Evolutionary conservation across 1,140 invertebrate genomes (phyloP).

Genomic region (Drosophila gunungcola): DNA sequence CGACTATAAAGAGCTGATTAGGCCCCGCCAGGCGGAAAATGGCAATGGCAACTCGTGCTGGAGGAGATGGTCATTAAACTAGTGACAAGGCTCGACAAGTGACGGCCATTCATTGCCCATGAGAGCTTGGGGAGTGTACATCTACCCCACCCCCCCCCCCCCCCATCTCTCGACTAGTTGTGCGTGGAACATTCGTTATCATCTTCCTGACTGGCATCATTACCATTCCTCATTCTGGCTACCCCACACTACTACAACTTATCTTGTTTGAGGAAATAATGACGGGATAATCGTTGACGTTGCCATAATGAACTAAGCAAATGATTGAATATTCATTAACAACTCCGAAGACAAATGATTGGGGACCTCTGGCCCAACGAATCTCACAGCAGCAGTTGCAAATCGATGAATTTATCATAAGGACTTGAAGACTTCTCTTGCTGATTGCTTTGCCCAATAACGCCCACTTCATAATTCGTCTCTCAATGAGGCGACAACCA

Average conservation of each 20-base stretch:
- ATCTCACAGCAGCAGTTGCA: constrained; percentile 2
- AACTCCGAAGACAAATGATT: constrained; percentile 16
- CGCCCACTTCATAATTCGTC: not conserved
- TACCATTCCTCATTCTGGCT: not conserved
- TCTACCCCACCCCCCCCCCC: no score
- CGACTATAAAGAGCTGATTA: constrained; percentile 51
- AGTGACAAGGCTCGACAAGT: constrained; percentile 7
- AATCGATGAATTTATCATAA: constrained; percentile 61
- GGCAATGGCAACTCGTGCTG: not conserved
- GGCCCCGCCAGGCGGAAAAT: not conserved
- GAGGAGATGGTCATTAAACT: not conserved
- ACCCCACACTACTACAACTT: not conserved
- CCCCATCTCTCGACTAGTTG: constrained; percentile 34
- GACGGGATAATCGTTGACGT: constrained; percentile 18
- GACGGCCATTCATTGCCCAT: constrained; percentile 24
- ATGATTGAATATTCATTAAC: constrained; percentile 42
- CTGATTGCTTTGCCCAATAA: constrained; percentile 6
- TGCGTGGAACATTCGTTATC: constrained; percentile 10
- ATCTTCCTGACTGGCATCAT: not conserved
- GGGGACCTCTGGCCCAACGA: constrained; percentile 4
- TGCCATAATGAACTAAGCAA: not conserved
- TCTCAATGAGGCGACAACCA: constrained; percentile 11
- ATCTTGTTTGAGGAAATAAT: not conserved
- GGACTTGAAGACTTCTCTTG: not conserved
- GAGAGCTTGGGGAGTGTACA: not conserved